Evolutionary conservation across 2,113 vertebrate genomes (phyloP).

Genomic region (Bubo scandiacus): DNA sequence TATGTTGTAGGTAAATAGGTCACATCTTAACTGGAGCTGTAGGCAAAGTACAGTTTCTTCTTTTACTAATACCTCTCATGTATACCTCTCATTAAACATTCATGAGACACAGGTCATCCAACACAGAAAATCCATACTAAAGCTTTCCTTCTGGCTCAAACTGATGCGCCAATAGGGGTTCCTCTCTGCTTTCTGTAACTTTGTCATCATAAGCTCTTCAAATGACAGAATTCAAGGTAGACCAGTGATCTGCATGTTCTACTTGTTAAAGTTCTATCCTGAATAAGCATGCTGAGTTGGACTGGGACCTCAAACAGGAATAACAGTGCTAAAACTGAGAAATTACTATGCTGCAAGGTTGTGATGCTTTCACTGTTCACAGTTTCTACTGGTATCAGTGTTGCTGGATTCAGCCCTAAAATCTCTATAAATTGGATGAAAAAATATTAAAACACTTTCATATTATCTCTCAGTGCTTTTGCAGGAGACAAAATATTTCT

Average conservation of each 20-base stretch:
- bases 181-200: background rate
- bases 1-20: background rate
- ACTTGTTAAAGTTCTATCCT: background rate
- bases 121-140: background rate
- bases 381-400: background rate
- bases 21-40: background rate
- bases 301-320: background rate
- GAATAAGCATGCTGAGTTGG: accelerated
- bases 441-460: background rate
- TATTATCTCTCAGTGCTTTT: background rate
- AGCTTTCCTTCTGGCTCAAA: background rate
- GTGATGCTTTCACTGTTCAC: background rate
- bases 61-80: background rate
- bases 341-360: background rate
- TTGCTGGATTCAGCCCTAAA: background rate
- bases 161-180: background rate
- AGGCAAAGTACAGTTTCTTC: background rate
- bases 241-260: background rate
- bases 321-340: background rate
- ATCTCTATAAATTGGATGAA: background rate
- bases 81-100: background rate
- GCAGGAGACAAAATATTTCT: background rate
- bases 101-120: background rate
- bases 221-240: background rate
- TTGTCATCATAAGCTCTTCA: background rate